Evolutionary conservation across 1,140 invertebrate species (phyloP), one percentile per base, ranked within the genome.

Genomic region (Caenorhabditis latens): DNA sequence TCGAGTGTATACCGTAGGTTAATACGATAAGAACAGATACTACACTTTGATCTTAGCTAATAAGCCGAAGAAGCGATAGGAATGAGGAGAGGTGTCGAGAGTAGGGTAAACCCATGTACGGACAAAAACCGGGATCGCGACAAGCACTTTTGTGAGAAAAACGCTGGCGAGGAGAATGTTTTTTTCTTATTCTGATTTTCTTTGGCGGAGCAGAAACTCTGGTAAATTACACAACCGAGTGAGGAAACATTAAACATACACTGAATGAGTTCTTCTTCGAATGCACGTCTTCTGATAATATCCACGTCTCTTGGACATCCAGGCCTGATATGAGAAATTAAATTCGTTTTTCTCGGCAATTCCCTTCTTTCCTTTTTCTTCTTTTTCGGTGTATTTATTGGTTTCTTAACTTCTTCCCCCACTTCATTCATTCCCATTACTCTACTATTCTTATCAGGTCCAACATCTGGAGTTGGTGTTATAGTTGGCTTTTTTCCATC

Each of bases 401-500:
- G 6, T 13, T 7, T 63, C 40, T 40, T 63, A 32, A 24, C 32
- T 21, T 32, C 61, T 32, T 32, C 21, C 7, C 6, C 24, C 3
- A 14, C 32, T 32, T 63, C 61, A 8, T 32, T 63, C 24, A 63
- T 24, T 40, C 61, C 61, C 24, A 24, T 63, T 40, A 32, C 24
- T 63, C 32, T 63, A 63, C 61, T 63, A 32, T 40, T 63, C 24
- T 32, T 63, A 63, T 63, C 61, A 11, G 61, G 61, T 32, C 4
- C 21, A 21, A 63, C 61, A 40, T 63, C 61, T 63, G 61, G 61
- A 63, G 24, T 63, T 21, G 61, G 61, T 32, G 61, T 63, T 63
- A 32, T 32, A 11, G 57, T n/a, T 58, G 61, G 61, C 0, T 11
- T 8, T 14, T 32, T 63, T 63, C 61, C 61, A 63, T 32, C 11